These are phyloP conservation scores for Dysdera silvatica DNA, from an alignment of 1,140 invertebrate genomes.

Conservation along the genomic window DNA sequence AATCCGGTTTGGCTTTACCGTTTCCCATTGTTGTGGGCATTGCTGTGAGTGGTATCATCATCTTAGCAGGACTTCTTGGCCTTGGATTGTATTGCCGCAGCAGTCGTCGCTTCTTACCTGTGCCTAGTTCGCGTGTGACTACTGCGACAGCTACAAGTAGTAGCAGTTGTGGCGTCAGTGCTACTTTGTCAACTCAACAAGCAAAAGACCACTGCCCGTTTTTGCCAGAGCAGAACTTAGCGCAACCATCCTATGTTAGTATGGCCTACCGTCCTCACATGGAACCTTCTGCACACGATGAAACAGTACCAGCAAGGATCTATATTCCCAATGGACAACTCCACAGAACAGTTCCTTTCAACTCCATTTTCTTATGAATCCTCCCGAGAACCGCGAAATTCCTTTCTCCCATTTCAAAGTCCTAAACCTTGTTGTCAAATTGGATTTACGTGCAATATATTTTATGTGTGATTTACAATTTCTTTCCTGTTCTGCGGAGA, in stretches of 20 bases:
- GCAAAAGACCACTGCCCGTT: too few species aligned
- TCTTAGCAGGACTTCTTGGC: constrained; percentile 14
- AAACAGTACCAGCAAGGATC: constrained; percentile 16
- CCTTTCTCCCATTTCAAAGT: too few species aligned
- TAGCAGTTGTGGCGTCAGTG: too few species aligned
- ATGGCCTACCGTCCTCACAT: constrained; percentile 14
- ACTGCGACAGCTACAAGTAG: constrained; percentile 19
- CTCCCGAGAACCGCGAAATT: too few species aligned
- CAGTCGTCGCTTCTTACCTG: neutral
- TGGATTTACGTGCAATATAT: too few species aligned
- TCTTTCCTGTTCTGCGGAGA: too few species aligned
- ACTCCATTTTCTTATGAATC: constrained; percentile 12
- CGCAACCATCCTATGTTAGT: constrained; percentile 22
- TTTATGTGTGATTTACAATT: too few species aligned
- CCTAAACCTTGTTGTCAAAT: too few species aligned
- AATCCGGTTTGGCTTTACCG: constrained; percentile 5
- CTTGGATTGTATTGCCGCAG: constrained; percentile 20
- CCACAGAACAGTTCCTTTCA: constrained; percentile 26
- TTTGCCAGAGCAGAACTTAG: constrained; percentile 6
- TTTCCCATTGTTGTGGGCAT: constrained; percentile 18
- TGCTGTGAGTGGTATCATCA: constrained; percentile 15
- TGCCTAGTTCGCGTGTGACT: constrained; percentile 8
- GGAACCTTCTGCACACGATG: neutral
- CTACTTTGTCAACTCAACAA: constrained; percentile 15
- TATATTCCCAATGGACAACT: constrained; percentile 21